Percentiles rank a stretch among this genome's conserved stretches.
Conservation (phyloP, 2,113 vertebrate genomes). For the Lepisosteus oculatus region DNA sequence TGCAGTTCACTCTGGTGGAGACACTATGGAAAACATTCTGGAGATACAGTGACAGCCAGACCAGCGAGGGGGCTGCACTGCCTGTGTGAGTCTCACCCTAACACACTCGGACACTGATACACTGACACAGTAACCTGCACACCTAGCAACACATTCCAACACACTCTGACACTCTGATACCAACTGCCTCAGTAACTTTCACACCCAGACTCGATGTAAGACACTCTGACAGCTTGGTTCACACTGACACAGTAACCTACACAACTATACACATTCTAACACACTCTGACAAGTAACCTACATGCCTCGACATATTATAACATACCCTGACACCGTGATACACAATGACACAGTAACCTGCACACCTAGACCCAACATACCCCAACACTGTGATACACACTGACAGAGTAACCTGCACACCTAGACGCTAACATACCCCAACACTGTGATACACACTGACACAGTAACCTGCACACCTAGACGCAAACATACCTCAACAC, state of each 20-base stretch:
- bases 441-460: background rate
- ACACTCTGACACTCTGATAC: background rate
- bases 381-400: background rate
- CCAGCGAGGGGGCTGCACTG: conserved; percentile 61
- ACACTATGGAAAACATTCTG: conserved; percentile 91
- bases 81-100: conserved; percentile 65
- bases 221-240: too few species aligned
- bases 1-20: conserved; percentile 88
- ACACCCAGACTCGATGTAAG: too few species aligned
- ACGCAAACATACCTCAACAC: background rate
- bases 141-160: background rate
- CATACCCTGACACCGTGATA: too few species aligned
- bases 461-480: background rate
- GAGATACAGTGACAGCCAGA: conserved; percentile 81
- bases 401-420: background rate
- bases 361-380: too few species aligned
- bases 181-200: too few species aligned
- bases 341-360: too few species aligned
- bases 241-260: too few species aligned
- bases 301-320: too few species aligned
- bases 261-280: too few species aligned
- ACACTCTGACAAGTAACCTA: too few species aligned
- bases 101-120: background rate
- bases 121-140: background rate
- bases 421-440: background rate